Percentiles rank a stretch among this genome's conserved stretches.
Conservation (phyloP, 2,797 vertebrate genomes). For the Dicrostonyx torquatus region DNA sequence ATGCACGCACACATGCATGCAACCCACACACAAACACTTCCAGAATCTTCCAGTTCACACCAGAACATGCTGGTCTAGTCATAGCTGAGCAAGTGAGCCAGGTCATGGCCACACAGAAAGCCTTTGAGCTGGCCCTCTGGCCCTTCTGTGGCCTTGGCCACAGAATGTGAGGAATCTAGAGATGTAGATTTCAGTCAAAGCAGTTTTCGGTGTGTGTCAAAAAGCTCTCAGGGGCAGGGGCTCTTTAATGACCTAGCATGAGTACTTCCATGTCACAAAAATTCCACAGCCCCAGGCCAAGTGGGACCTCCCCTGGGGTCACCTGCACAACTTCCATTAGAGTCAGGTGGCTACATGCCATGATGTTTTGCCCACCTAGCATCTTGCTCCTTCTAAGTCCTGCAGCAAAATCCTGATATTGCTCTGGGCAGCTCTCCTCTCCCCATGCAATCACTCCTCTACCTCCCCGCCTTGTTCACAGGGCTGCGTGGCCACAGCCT, state of each 20-base stretch:
- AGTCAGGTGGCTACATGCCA: not conserved
- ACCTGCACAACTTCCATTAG: not conserved
- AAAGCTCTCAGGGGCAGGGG: not conserved
- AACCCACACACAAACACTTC: not conserved
- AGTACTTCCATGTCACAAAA: not conserved
- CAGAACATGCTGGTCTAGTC: not conserved
- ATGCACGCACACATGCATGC: not conserved
- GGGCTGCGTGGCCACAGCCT: not conserved
- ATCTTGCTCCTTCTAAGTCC: not conserved
- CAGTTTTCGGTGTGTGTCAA: not conserved
- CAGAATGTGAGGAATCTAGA: not conserved
- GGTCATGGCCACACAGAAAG: not conserved
- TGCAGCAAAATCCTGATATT: not conserved
- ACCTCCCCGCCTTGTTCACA: not conserved
- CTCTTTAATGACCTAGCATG: not conserved
- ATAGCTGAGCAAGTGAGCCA: not conserved
- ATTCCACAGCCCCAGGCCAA: not conserved
- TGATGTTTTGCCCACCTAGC: not conserved
- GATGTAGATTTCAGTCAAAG: not conserved
- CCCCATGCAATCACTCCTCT: not conserved
- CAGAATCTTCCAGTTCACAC: not conserved
- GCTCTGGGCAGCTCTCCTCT: not conserved
- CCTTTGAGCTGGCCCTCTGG: not conserved
- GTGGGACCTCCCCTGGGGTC: not conserved
- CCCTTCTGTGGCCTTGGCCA: not conserved